These are phyloP conservation scores for Myrmophylax atrothorax DNA, from an alignment of 2,113 vertebrate genomes.

Conservation along the genomic window DNA sequence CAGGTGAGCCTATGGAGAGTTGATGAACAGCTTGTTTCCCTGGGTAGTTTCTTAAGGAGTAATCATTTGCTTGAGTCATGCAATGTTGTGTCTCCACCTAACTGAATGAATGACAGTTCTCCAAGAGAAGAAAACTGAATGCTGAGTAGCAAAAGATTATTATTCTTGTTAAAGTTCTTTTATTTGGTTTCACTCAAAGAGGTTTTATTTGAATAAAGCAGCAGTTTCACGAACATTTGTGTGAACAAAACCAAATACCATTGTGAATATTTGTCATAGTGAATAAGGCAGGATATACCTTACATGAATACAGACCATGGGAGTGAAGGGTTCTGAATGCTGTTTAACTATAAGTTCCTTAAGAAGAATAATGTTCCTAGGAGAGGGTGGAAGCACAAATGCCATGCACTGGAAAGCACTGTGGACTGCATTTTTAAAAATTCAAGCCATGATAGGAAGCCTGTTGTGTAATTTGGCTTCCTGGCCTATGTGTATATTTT, in stretches of 20 bases:
- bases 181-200: not conserved
- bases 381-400: not conserved
- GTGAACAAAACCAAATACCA: not conserved
- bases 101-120: not conserved
- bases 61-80: not conserved
- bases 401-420: not conserved
- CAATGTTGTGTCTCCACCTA: not conserved
- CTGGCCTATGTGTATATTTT: not conserved
- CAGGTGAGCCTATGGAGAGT: not conserved
- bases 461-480: not conserved
- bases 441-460: not conserved
- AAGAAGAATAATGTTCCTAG: not conserved
- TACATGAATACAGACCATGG: not conserved
- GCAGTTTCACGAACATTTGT: not conserved
- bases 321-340: not conserved
- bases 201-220: not conserved
- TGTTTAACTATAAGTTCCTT: not conserved
- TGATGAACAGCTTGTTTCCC: conserved; percentile 14
- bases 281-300: not conserved
- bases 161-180: not conserved
- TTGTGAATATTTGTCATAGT: rapidly evolving
- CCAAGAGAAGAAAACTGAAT: not conserved
- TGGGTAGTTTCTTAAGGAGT: not conserved
- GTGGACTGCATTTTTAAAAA: not conserved
- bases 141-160: not conserved